Base-by-base conservation (phyloP, 2,888 invertebrate genomes). In the Trissoscelio sp. region DNA sequence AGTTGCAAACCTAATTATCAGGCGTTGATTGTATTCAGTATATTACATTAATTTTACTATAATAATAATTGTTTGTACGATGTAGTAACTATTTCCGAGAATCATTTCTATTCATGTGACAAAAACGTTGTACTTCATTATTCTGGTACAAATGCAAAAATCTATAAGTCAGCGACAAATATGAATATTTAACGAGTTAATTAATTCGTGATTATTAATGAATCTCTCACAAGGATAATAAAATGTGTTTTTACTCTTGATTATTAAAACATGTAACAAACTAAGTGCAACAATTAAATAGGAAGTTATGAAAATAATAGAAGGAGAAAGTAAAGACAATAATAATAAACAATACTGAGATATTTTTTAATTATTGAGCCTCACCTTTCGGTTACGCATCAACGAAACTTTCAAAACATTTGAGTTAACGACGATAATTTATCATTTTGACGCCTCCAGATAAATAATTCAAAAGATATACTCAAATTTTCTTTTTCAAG, bases 1-100 rank as follows among this genome's bases (percentile, higher is more conserved):
- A 57, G 9, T 57, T 64, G 51, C 46, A 34, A 37, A 24, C 53
- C 66, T 58, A 74, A 66, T 74, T 57, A 74, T 55, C 31, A n/a
- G 18, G 34, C 12, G 18, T 48, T 3, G 12, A 31, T 20, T 53
- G 9, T 22, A 44, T 53, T 16, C 22, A 37, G n/a, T 46, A 62
- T 62, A 62, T 62, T 22, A 22, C 34, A 60, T 51, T 24, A 16
- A 16, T 73, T 62, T n/a, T 12, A 34, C 60, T 44, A n/a, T n/a
- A n/a, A 48, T 53, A 24, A 42, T 62, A 70, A 70, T 44, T 70
- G 46, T 70, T 53, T 53, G 20, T 42, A 53, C 16, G 14, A 14
- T 42, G 60, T 48, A 48, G 20, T 12, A 12, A 31, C 31, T 31
- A 20, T 44, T 44, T 44, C 44, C 7, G 9, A 37, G 64, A 66